Evolutionary conservation across 2,888 invertebrate species (phyloP).

Genomic region (Chrysomela aeneicollis): DNA sequence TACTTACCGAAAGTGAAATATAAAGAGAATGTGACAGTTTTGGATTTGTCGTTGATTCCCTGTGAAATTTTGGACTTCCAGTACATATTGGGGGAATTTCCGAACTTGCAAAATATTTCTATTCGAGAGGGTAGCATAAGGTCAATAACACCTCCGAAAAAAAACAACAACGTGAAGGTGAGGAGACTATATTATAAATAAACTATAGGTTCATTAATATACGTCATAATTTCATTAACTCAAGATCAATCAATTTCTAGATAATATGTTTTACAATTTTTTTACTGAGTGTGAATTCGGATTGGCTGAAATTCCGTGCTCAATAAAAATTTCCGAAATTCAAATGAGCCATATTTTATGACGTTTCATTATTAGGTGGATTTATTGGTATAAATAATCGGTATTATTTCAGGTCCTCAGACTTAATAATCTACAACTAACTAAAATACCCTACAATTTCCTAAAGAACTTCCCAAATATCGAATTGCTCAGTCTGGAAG

Average conservation of each 20-base stretch:
- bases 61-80: not conserved
- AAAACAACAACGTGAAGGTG: not conserved
- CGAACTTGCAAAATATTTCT: slow-evolving; percentile 7
- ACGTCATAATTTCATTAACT: too few species aligned
- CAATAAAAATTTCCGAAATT: too few species aligned
- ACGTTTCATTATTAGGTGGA: too few species aligned
- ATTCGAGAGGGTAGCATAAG: not conserved
- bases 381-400: too few species aligned
- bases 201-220: too few species aligned
- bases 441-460: slow-evolving; percentile 9
- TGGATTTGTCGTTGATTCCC: not conserved
- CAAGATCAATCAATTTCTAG: too few species aligned
- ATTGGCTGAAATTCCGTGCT: too few species aligned
- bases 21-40: slow-evolving; percentile 4
- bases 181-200: too few species aligned
- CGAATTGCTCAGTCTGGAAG: slow-evolving; percentile 11
- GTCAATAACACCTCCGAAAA: not conserved
- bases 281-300: too few species aligned
- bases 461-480: slow-evolving; percentile 12
- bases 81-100: slow-evolving; percentile 1
- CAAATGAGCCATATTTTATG: too few species aligned
- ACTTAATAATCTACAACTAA: slow-evolving; percentile 1
- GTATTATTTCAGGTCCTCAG: slow-evolving; percentile 5
- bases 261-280: too few species aligned
- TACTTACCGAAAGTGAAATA: not conserved